phyloP scores from a whole-genome alignment of 2,888 invertebrate genomes.

The Trilocha varians region DNA sequence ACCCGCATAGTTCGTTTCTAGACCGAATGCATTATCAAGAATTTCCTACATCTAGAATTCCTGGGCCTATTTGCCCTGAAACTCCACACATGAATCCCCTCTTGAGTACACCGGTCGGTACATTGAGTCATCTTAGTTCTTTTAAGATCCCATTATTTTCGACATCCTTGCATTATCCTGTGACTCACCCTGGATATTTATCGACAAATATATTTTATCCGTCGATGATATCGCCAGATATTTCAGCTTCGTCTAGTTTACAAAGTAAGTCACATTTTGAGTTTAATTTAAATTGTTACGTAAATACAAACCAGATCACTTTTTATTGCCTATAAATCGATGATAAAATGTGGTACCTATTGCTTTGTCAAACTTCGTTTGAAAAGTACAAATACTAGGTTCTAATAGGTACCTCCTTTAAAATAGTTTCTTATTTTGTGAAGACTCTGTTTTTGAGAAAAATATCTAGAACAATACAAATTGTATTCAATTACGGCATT shows the following conservation, averaged over 20 bases:
- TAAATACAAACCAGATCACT: too few species aligned
- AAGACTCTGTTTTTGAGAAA: too few species aligned
- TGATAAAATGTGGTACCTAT: too few species aligned
- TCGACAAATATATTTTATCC: slow-evolving; percentile 59
- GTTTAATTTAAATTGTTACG: too few species aligned
- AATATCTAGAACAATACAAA: too few species aligned
- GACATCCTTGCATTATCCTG: slow-evolving; percentile 45
- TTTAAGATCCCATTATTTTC: slow-evolving; percentile 57
- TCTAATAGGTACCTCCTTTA: too few species aligned
- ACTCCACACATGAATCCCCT: slow-evolving; percentile 33
- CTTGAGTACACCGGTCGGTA: slow-evolving; percentile 26
- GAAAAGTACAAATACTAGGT: too few species aligned
- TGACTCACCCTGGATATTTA: slow-evolving; percentile 54
- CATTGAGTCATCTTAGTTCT: slow-evolving; percentile 39
- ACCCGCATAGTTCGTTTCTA: slow-evolving; percentile 32
- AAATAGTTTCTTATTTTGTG: too few species aligned
- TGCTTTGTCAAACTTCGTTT: too few species aligned
- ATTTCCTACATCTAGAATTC: slow-evolving; percentile 31
- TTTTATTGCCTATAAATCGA: too few species aligned
- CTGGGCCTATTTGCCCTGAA: slow-evolving; percentile 30
- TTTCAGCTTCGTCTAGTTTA: slow-evolving; percentile 21
- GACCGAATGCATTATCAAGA: slow-evolving; percentile 43
- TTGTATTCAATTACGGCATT: slow-evolving; percentile 8
- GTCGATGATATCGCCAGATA: slow-evolving; percentile 41
- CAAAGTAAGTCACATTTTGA: slow-evolving; percentile 2